Evolutionary conservation across 2,888 invertebrate genomes (phyloP).

Genomic region (Tiliacea aurago): DNA sequence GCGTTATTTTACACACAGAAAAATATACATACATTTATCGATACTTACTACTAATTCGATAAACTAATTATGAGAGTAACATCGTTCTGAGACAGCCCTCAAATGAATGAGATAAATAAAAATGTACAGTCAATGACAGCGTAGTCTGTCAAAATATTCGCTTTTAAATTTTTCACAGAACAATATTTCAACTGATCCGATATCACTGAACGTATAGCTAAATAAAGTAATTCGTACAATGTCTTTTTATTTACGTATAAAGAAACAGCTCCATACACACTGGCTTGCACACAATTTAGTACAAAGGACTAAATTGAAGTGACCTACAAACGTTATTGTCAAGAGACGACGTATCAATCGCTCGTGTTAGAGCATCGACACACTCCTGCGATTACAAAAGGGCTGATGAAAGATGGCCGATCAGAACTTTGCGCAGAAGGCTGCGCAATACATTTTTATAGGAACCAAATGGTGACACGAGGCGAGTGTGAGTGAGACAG

Average conservation of each 20-base stretch:
- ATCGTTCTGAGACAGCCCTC: slow-evolving; percentile 62
- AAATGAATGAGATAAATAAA: slow-evolving; percentile 54
- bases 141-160: slow-evolving; percentile 22
- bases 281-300: slow-evolving; percentile 53
- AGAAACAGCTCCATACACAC: slow-evolving; percentile 56
- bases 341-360: slow-evolving; percentile 56
- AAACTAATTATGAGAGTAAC: slow-evolving; percentile 66
- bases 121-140: slow-evolving; percentile 50
- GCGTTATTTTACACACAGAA: slow-evolving; percentile 77
- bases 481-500: neutral
- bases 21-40: slow-evolving; percentile 74
- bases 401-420: neutral
- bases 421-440: slow-evolving; percentile 1
- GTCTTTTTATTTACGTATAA: slow-evolving; percentile 64
- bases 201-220: slow-evolving; percentile 36
- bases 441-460: neutral
- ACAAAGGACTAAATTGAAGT: slow-evolving; percentile 60
- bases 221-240: slow-evolving; percentile 63
- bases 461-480: neutral
- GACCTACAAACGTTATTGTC: slow-evolving; percentile 67
- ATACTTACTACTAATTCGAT: slow-evolving; percentile 68
- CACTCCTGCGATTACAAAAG: slow-evolving; percentile 33
- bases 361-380: slow-evolving; percentile 33
- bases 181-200: slow-evolving; percentile 20
- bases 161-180: slow-evolving; percentile 4